Conservation (phyloP, 2,797 vertebrate genomes). For the Coranthus polyacanthus region DNA sequence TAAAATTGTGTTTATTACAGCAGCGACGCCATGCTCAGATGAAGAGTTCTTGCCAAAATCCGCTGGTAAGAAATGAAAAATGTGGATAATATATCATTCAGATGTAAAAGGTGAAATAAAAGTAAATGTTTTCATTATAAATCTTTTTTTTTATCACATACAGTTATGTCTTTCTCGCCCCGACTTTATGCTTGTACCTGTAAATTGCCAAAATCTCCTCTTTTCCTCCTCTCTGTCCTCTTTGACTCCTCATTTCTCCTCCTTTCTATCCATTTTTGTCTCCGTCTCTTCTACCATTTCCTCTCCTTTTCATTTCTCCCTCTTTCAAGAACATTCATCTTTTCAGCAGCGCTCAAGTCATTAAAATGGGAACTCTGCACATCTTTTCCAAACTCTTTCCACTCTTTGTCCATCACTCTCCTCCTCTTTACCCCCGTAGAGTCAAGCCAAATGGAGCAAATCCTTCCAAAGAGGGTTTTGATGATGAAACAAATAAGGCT, state of each 20-base stretch:
- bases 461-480: slow-evolving; percentile 52
- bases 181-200: slow-evolving; percentile 14
- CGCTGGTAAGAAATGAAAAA: not conserved
- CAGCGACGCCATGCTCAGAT: not conserved
- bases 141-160: slow-evolving; percentile 6
- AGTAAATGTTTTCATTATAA: slow-evolving; percentile 12
- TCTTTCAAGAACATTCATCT: slow-evolving; percentile 23
- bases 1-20: slow-evolving; percentile 21
- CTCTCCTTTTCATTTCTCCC: not conserved
- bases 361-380: slow-evolving; percentile 5
- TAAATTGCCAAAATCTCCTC: slow-evolving; percentile 13
- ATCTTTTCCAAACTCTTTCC: slow-evolving; percentile 16
- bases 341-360: slow-evolving; percentile 24
- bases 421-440: slow-evolving; percentile 15
- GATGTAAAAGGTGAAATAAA: slow-evolving; percentile 9
- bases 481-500: slow-evolving; percentile 61
- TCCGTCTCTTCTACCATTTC: not conserved
- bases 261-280: not conserved
- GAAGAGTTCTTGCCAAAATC: not conserved
- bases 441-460: slow-evolving; percentile 48
- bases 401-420: slow-evolving; percentile 24
- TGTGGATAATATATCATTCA: slow-evolving; percentile 2
- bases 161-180: slow-evolving; percentile 2
- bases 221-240: slow-evolving; percentile 5
- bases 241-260: not conserved